Base-by-base conservation (phyloP, 2,113 vertebrate species). In the Halichoeres trimaculatus region DNA sequence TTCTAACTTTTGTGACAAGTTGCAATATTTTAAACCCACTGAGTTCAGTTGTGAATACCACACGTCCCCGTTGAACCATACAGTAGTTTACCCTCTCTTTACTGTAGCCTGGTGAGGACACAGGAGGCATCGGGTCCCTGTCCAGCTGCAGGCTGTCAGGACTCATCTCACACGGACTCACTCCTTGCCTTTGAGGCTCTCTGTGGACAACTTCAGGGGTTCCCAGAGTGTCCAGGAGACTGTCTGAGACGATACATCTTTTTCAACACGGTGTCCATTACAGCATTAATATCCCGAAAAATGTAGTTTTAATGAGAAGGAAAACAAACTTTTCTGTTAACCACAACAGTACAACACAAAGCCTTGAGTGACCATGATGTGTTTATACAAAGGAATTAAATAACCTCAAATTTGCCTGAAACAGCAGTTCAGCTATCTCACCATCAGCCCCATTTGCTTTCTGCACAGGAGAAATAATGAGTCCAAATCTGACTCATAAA, bases 111-210 rank as follows among this genome's bases (percentile, higher is more conserved):
- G 48, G 12, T 70, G 61, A 45, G 58, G 60, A 66, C 70, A 66
- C 55, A 19, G 56, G 52, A 61, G 47, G 63, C 65, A 74, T 34
- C 65, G 69, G 69, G 75, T 88, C 72, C 58, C 74, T 73, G 55
- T 54, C 48, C 61, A 71, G 83, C 83, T 76, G 80, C 73, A 76
- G 76, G 66, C 63, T 79, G 71, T 83, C 78, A 43, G 64, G 53
- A 47, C 54, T 55, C 59, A 85, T 75, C 66, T 76, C 74, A 76
- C 55, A 47, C 66, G 52, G 56, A 80, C 73, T 56, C 67, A 53
- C 55, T 75, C 14, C 71, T 47, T 63, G 72, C 74, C 67, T 81
- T 78, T 58, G 63, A 86, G 76, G 65, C 76, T 82, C 55, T 50
- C 66, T 56, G 41, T 59, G 61, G 81, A 86, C 85, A 52, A 76